A percentile compares a stretch with the other conserved stretches of the same genome.
Conservation (phyloP, 2,113 vertebrate species). For the Stercorarius parasiticus region DNA sequence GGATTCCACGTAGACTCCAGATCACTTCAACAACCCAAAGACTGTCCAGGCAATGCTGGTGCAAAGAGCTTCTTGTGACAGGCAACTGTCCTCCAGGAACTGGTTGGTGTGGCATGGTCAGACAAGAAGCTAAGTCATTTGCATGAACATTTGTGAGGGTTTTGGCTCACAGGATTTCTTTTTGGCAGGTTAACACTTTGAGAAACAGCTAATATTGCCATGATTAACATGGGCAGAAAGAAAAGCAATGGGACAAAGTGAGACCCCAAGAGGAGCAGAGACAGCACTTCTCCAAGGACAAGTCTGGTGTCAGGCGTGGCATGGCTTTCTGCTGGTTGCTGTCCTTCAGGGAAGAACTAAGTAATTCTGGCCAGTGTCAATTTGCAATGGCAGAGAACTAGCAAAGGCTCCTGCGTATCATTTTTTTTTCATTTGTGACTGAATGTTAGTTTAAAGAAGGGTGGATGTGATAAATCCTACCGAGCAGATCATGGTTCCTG, state of each 20-base stretch:
- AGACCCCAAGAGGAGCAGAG: neutral
- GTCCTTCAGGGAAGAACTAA: neutral
- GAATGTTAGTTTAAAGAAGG: neutral
- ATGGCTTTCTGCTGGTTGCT: neutral
- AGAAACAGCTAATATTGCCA: neutral
- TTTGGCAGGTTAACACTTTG: neutral
- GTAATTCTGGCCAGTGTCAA: neutral
- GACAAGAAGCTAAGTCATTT: neutral
- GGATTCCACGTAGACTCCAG: neutral
- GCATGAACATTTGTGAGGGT: neutral
- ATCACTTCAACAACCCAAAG: neutral
- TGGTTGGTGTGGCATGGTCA: neutral
- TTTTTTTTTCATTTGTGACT: neutral
- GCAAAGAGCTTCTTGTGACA: neutral
- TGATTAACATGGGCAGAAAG: neutral
- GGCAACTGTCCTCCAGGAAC: neutral
- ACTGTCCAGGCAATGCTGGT: neutral
- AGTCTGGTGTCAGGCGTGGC: neutral
- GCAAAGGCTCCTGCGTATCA: neutral
- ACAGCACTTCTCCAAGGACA: neutral
- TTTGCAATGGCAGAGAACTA: neutral
- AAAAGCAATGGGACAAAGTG: neutral
- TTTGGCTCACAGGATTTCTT: neutral
- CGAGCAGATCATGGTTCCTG: neutral
- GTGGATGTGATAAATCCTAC: neutral